phyloP scores from a whole-genome alignment of 2,888 invertebrate species.

The Galerucella pusilla region DNA sequence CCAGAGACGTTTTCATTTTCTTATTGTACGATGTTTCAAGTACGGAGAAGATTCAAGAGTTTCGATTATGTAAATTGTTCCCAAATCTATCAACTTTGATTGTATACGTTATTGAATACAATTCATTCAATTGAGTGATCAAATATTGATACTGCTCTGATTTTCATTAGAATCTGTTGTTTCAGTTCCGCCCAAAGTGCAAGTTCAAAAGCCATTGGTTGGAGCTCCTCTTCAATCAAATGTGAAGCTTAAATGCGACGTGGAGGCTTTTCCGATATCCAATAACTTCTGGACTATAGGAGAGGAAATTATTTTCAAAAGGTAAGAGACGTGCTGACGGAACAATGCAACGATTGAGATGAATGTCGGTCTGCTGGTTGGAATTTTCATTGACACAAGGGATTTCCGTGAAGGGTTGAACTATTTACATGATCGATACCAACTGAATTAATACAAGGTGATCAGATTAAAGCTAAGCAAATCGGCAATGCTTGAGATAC shows the following conservation, averaged over 20 bases:
- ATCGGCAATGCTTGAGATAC: too few relatives aligned
- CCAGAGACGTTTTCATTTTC: too few relatives aligned
- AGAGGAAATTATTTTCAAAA: slow-evolving; percentile 67
- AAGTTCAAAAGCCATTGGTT: slow-evolving; percentile 72
- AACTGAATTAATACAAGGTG: neutral
- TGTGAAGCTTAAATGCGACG: slow-evolving; percentile 72
- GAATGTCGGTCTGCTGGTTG: neutral
- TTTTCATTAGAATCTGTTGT: slow-evolving; percentile 44
- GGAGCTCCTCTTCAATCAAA: slow-evolving; percentile 72
- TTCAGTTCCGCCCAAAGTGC: slow-evolving; percentile 73
- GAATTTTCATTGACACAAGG: neutral
- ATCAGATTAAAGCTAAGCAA: too few relatives aligned
- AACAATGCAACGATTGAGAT: neutral
- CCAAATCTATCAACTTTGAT: neutral
- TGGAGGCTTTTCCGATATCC: slow-evolving; percentile 74
- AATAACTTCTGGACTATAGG: slow-evolving; percentile 75
- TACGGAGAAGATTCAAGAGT: too few relatives aligned
- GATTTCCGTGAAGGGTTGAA: neutral
- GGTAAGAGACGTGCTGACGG: slow-evolving; percentile 57
- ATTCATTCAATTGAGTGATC: neutral
- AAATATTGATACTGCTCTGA: slow-evolving; percentile 2
- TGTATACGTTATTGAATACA: neutral
- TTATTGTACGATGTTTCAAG: too few relatives aligned
- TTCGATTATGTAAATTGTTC: neutral
- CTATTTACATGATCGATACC: neutral